Base-by-base conservation (phyloP, 1,140 invertebrate genomes). In the Drosophila albomicans region DNA sequence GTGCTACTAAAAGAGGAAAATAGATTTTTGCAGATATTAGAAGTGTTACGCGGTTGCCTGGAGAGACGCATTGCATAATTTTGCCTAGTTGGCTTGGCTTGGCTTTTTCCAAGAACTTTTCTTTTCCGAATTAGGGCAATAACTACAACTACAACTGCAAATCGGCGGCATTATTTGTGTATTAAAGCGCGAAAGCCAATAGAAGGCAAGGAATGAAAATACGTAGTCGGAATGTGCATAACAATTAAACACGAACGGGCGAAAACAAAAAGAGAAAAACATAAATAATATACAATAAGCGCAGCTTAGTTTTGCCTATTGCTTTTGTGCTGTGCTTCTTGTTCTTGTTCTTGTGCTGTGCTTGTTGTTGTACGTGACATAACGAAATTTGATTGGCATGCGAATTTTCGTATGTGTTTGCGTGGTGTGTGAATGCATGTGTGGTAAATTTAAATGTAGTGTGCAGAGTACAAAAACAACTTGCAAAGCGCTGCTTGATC, bases 211-310 rank as follows among this genome's bases (percentile, higher is more conserved):
- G 15, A 54, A 61, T 73, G 58, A 56, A 41, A 38, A 58, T 52
- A 56, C 30, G 35, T 11, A 69, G 51, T 54, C 38, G 76, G 72
- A 87, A 88, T 82, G 79, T 81, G 72, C 69, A 82, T 58, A 74
- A 88, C 69, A 82, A 78, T 79, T 79, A 45, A 88, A 67, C 15
- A 54, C 45, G 64, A 51, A 38, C 57, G 20, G 20, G 41, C 25
- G 49, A 13, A 38, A 67, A 61, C 30, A 59, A 28, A 35, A 58
- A 7, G 73, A 45, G 13, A 52, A 3, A 77, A 74, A 73, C 45
- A 79, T 66, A 82, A 87, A 82, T 78, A 87, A 88, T 72, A 75
- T 72, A 70, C 75, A 81, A 76, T 89, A 89, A 85, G 85, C 86
- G 49, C 63, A 72, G 61, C 74, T 89, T 62, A 66, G 69, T 32